Evolutionary conservation across 2,888 invertebrate species (phyloP), one percentile per base, ranked within the genome.

Genomic region (Mechanitis mazaeus): DNA sequence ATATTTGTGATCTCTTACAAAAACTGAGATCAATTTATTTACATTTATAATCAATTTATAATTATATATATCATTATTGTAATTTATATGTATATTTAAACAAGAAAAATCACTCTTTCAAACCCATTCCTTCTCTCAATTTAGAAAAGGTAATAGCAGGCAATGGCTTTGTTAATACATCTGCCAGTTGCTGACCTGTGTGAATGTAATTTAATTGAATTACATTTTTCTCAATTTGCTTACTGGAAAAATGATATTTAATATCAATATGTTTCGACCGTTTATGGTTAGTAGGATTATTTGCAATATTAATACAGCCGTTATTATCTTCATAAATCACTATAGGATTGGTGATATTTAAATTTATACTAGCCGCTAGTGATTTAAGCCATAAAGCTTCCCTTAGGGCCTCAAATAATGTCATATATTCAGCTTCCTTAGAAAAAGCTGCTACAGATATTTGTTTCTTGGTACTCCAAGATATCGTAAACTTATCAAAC

Each of bases 391-490:
- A 68, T 45, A 65, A 61, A 28, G 66, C 9, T 28, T 65, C 45
- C 47, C 61, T 68, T 3, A 64, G 56, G 54, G 64, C 63, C 53
- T 66, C 64, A 63, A 64, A 59, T 28, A 33, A 62, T 28, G 67
- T 64, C 47, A 69, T 45, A 67, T 56, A 67, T 55, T 69, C 65
- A 33, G 65, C 59, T 12, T 67, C 63, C 50, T 64, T 65, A 3
- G 65, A 67, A 45, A 65, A 66, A 20, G 68, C 53, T 11, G 67
- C 66, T 42, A 63, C 33, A 55, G 35, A 55, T n/a, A 31, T n/a
- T 58, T 68, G 68, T 60, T 67, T 68, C 45, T 61, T 61, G 47
- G 63, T 67, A 38, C 61, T 53, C 66, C 66, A 66, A 47, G 59
- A 58, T 45, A 64, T 35, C 11, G 64, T 63, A n/a, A n/a, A n/a